These are phyloP conservation scores for Hypotaenidia okinawae DNA, from an alignment of 2,797 vertebrate genomes.

Conservation along the genomic window DNA sequence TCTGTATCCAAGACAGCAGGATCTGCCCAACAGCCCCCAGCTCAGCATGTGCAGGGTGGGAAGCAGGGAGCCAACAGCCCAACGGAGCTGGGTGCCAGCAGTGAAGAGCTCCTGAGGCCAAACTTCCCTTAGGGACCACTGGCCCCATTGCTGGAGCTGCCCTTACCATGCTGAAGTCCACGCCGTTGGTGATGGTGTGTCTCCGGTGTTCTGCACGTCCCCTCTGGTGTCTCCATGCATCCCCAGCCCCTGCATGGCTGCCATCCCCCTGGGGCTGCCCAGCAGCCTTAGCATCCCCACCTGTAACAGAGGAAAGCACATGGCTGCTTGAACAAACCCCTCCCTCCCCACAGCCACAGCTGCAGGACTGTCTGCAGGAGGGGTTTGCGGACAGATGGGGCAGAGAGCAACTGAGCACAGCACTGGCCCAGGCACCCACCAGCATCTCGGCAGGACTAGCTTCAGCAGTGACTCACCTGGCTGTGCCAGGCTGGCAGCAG, in stretches of 20 bases:
- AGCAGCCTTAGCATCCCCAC: constrained; percentile 68
- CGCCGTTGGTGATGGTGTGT: constrained; percentile 91
- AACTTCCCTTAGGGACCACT: not conserved
- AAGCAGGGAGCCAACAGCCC: not conserved
- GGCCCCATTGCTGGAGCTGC: not conserved
- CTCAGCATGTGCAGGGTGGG: not conserved
- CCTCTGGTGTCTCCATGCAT: constrained; percentile 75
- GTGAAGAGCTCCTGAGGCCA: not conserved
- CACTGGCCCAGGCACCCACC: not conserved
- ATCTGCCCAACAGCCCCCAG: rapidly evolving
- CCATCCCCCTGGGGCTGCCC: constrained; percentile 82
- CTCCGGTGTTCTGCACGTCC: constrained; percentile 85
- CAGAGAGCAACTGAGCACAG: not conserved
- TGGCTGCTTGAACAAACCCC: not conserved
- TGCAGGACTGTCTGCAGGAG: not conserved
- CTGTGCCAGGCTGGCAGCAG: not conserved
- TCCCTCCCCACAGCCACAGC: not conserved
- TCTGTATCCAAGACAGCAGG: not conserved
- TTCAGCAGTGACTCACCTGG: not conserved
- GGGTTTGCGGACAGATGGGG: not conserved
- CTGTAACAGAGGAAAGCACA: constrained; percentile 16
- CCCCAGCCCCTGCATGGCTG: constrained; percentile 71
- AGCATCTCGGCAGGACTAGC: not conserved
- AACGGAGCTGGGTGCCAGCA: not conserved
- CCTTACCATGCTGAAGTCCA: constrained; percentile 92